A percentile compares a stretch with the other conserved stretches of the same genome.
phyloP scores from a whole-genome alignment of 1,140 invertebrate species.

The Lepeophtheirus salmonis region DNA sequence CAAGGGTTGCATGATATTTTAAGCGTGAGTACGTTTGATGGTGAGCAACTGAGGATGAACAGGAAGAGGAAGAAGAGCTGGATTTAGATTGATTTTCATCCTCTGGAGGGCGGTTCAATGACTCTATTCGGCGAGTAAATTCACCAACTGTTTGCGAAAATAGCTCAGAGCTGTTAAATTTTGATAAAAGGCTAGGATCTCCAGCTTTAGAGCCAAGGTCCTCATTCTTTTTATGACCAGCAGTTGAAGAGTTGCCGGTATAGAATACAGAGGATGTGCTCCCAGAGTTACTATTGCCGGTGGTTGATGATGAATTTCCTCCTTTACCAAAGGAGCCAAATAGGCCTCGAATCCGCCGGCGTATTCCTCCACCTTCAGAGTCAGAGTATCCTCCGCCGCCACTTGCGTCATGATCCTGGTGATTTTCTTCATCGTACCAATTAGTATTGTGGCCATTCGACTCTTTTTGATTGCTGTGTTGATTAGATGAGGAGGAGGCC shows the following conservation, averaged over 20 bases:
- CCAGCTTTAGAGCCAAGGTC: too few relatives aligned
- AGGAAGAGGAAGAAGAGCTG: not conserved
- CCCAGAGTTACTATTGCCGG: not conserved
- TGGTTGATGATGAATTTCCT: too few relatives aligned
- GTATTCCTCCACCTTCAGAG: constrained; percentile 16
- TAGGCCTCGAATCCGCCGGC: constrained; percentile 19
- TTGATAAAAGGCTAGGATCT: too few relatives aligned
- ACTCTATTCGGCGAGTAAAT: constrained; percentile 4
- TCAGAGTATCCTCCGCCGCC: constrained; percentile 8
- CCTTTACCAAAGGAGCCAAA: constrained; percentile 25
- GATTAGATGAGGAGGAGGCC: not conserved
- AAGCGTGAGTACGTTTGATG: not conserved
- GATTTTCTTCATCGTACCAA: constrained; percentile 8
- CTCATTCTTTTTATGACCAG: too few relatives aligned
- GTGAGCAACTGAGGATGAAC: not conserved
- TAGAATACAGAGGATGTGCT: not conserved
- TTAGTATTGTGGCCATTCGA: constrained; percentile 14
- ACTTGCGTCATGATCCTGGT: constrained; percentile 10
- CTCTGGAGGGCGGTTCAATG: not conserved
- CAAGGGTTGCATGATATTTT: not conserved
- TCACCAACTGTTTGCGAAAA: not conserved
- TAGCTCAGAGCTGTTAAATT: too few relatives aligned
- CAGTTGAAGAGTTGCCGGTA: not conserved
- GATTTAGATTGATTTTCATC: not conserved
- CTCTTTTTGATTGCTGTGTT: not conserved